Conservation (phyloP, 2,888 invertebrate species). For the Seira sanloemensis region DNA sequence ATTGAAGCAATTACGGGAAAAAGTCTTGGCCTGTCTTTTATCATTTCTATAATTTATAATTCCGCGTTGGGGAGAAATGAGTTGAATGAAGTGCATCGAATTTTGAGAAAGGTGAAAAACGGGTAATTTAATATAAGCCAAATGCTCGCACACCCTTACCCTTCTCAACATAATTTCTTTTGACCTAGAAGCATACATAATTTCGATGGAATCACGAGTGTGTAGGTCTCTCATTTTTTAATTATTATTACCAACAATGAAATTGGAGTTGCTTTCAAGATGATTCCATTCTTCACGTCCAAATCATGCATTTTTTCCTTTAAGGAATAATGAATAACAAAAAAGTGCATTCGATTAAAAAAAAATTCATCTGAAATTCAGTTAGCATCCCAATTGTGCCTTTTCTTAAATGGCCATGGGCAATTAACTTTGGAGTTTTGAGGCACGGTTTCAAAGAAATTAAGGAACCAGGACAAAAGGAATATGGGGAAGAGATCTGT, state of each 20-base stretch:
- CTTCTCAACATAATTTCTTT: conserved; percentile 10
- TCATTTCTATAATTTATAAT: too few species aligned
- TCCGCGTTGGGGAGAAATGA: neutral
- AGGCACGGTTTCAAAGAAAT: conserved; percentile 31
- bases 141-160: conserved; percentile 28
- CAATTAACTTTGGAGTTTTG: neutral
- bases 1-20: conserved; percentile 47
- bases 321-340: conserved; percentile 16
- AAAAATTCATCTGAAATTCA: conserved; percentile 8
- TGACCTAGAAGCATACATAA: conserved; percentile 16
- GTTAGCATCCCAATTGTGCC: conserved; percentile 8
- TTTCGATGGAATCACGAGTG: neutral
- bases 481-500: neutral
- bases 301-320: conserved; percentile 43
- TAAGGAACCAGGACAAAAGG: conserved; percentile 14
- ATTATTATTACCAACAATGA: conserved; percentile 51
- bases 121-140: conserved; percentile 19
- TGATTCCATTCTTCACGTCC: conserved; percentile 10
- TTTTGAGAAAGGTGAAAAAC: conserved; percentile 34
- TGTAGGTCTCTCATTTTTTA: conserved; percentile 35
- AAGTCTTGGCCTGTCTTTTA: too few species aligned
- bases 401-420: conserved; percentile 19
- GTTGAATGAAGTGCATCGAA: conserved; percentile 27
- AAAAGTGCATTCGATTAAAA: conserved; percentile 37
- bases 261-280: conserved; percentile 36